Conservation (phyloP, 1,140 invertebrate genomes). For the Daktulosphaira vitifoliae region DNA sequence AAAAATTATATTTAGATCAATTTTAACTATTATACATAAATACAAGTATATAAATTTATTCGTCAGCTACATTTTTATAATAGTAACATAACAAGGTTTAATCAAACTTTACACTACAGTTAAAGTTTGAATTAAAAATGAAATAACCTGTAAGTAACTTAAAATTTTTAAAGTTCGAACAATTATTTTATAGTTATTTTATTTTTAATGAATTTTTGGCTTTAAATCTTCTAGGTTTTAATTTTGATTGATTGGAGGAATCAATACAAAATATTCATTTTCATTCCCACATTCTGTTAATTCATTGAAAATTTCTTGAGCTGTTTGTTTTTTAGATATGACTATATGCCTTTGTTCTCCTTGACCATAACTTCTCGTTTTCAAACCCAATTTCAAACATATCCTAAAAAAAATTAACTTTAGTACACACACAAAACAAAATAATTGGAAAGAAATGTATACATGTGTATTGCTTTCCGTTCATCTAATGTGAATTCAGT, state of each 20-base stretch:
- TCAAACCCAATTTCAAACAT: background rate
- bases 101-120: no score
- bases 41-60: no score
- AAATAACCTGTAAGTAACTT: no score
- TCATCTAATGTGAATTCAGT: constrained; percentile 27
- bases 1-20: no score
- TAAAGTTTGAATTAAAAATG: no score
- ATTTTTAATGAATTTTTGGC: no score
- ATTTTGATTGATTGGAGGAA: background rate
- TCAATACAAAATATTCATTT: constrained; percentile 1
- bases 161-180: no score
- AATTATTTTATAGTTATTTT: no score
- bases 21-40: no score
- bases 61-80: no score
- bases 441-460: background rate
- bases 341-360: constrained; percentile 16
- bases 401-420: background rate
- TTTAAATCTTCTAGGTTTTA: no score
- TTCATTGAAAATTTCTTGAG: background rate
- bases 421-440: background rate
- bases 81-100: no score
- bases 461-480: constrained; percentile 13
- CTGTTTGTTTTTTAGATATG: constrained; percentile 5
- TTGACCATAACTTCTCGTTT: constrained; percentile 21
- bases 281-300: constrained; percentile 7